Evolutionary conservation across 2,888 invertebrate genomes (phyloP).

Genomic region (Stomorhina lunata): DNA sequence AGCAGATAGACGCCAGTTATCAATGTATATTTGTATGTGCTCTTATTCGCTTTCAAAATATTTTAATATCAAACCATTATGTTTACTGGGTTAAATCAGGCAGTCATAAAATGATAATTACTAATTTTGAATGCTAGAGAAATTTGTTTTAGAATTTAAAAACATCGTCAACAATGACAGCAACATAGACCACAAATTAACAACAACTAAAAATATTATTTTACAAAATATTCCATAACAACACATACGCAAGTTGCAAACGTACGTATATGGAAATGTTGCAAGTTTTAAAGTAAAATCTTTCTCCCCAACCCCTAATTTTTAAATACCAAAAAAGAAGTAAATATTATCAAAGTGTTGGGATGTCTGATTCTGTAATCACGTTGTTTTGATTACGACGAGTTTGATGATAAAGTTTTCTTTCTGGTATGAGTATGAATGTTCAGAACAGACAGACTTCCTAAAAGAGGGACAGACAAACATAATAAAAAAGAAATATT

Average conservation of each 20-base stretch:
- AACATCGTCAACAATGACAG: conserved; percentile 42
- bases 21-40: too few species aligned
- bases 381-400: conserved; percentile 21
- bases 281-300: not conserved
- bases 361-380: conserved; percentile 32
- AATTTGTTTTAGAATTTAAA: conserved; percentile 12
- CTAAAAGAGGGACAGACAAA: conserved; percentile 22
- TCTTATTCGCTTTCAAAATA: too few species aligned
- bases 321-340: not conserved
- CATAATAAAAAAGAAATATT: not conserved
- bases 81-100: not conserved
- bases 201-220: conserved; percentile 59
- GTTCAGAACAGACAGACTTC: conserved; percentile 19
- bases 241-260: conserved; percentile 3
- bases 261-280: not conserved
- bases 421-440: conserved; percentile 20
- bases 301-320: not conserved
- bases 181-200: conserved; percentile 57
- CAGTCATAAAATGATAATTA: conserved; percentile 6
- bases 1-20: not conserved
- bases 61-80: too few species aligned
- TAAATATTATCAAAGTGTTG: conserved; percentile 15
- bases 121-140: conserved; percentile 10
- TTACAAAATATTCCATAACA: conserved; percentile 13
- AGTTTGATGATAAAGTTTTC: conserved; percentile 52